phyloP scores from a whole-genome alignment of 2,888 invertebrate species.

The Urechis unicinctus region DNA sequence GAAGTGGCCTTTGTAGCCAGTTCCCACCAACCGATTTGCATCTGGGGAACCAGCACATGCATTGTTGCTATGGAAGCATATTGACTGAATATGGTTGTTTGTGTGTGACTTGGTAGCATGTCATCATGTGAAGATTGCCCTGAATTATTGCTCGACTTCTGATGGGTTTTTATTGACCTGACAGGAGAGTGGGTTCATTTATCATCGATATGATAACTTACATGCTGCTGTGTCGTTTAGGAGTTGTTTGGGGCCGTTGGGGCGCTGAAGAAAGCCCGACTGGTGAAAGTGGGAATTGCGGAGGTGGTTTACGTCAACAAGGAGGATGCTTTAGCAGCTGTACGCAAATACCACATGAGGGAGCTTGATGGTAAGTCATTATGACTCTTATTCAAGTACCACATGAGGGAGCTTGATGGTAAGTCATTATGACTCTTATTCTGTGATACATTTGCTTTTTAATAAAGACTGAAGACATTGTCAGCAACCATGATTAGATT shows the following conservation, averaged over 20 bases:
- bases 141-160: too few species aligned
- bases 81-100: too few species aligned
- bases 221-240: slow-evolving; percentile 49
- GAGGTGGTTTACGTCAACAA: slow-evolving; percentile 83
- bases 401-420: slow-evolving; percentile 86
- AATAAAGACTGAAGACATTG: background rate
- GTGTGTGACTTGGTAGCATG: too few species aligned
- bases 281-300: slow-evolving; percentile 80
- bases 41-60: too few species aligned
- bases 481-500: background rate
- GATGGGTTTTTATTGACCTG: too few species aligned
- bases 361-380: slow-evolving; percentile 76
- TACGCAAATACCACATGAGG: slow-evolving; percentile 86
- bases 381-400: slow-evolving; percentile 88
- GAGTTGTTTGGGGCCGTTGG: slow-evolving; percentile 92
- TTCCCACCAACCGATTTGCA: too few species aligned
- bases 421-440: too few species aligned
- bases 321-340: slow-evolving; percentile 81
- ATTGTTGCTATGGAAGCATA: too few species aligned
- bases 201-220: background rate
- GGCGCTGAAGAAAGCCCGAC: slow-evolving; percentile 72
- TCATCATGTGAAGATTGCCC: too few species aligned
- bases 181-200: too few species aligned
- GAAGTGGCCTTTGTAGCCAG: too few species aligned
- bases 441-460: too few species aligned